Evolutionary conservation across 1,140 invertebrate species (phyloP).

Genomic region (Teleopsis dalmanni): DNA sequence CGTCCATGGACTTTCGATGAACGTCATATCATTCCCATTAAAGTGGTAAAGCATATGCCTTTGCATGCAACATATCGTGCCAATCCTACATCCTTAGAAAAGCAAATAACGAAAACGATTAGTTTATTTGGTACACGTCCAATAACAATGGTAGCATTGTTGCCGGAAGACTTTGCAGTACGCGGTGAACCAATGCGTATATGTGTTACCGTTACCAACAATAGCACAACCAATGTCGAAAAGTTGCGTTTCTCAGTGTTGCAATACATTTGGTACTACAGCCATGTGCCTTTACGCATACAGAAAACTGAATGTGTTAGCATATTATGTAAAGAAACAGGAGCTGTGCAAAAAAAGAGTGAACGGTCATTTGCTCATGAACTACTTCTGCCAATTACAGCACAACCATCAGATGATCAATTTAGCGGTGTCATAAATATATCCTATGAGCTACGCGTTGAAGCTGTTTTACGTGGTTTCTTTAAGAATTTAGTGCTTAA

Average conservation of each 20-base stretch:
- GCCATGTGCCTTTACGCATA: constrained; percentile 30
- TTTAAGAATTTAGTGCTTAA: constrained; percentile 40
- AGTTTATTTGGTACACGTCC: constrained; percentile 38
- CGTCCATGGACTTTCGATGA: constrained; percentile 36
- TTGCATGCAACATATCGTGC: constrained; percentile 20
- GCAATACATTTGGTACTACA: constrained; percentile 37
- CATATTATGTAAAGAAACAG: constrained; percentile 37
- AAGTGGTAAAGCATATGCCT: constrained; percentile 33
- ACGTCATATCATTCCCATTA: constrained; percentile 33
- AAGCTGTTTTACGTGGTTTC: constrained; percentile 38
- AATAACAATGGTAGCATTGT: constrained; percentile 31
- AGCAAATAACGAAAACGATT: constrained; percentile 40
- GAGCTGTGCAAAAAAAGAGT: constrained; percentile 37
- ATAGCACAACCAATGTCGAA: constrained; percentile 39
- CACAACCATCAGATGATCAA: constrained; percentile 30
- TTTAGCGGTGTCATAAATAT: constrained; percentile 37
- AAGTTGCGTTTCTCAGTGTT: constrained; percentile 35
- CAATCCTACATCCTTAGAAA: constrained; percentile 29
- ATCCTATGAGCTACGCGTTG: constrained; percentile 34
- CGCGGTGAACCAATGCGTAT: constrained; percentile 35
- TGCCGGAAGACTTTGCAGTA: constrained; percentile 34
- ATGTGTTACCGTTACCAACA: constrained; percentile 37
- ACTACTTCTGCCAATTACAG: constrained; percentile 29
- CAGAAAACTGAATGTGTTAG: constrained; percentile 34
- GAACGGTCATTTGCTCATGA: constrained; percentile 40